These are phyloP conservation scores for Halyomorpha halys DNA, from an alignment of 1,140 invertebrate species.

Conservation along the genomic window DNA sequence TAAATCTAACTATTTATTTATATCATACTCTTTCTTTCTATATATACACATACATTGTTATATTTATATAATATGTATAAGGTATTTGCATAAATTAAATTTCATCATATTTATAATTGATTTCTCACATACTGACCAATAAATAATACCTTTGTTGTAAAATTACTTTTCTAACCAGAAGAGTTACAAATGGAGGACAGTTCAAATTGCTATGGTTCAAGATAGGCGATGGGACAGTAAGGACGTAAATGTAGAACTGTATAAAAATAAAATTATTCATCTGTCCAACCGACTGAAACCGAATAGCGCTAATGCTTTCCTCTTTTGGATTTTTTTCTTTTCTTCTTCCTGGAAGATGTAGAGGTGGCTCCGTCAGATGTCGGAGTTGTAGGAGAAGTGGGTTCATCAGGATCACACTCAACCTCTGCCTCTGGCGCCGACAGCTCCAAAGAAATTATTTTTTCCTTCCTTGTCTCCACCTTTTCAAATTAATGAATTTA, in stretches of 20 bases:
- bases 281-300: neutral
- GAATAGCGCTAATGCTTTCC: neutral
- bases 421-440: constrained; percentile 49
- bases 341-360: constrained; percentile 17
- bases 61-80: neutral
- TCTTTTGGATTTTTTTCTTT: constrained; percentile 14
- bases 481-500: constrained; percentile 38
- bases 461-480: constrained; percentile 79
- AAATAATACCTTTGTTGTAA: neutral
- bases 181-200: neutral
- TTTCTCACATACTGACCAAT: neutral
- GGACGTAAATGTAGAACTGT: neutral
- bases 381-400: constrained; percentile 10
- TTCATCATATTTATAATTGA: neutral
- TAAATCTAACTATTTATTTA: no score
- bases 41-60: no score
- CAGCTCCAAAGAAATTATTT: constrained; percentile 75
- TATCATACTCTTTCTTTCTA: no score
- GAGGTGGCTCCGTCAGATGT: neutral
- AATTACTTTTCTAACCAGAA: neutral
- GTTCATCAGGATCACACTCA: constrained; percentile 21
- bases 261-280: constrained; percentile 1
- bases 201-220: neutral
- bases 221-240: neutral
- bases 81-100: constrained; percentile 1